phyloP scores from a whole-genome alignment of 2,113 vertebrate species.

The Diadophis punctatus region DNA sequence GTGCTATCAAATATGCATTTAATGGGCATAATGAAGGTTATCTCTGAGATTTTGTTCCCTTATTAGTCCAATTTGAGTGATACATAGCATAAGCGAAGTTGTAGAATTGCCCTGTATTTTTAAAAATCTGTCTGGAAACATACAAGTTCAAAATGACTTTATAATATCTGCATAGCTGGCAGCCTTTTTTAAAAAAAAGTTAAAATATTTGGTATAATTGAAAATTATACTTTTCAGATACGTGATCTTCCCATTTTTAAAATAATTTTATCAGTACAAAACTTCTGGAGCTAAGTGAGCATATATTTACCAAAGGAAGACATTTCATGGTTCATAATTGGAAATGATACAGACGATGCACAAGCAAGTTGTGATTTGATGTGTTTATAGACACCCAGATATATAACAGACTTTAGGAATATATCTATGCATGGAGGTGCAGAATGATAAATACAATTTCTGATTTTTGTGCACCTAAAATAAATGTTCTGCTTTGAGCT shows the following conservation, averaged over 20 bases:
- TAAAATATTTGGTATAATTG: conserved; percentile 66
- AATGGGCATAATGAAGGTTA: conserved; percentile 41
- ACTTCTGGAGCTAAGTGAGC: conserved; percentile 58
- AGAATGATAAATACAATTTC: conserved; percentile 58
- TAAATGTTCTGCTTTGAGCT: conserved; percentile 48
- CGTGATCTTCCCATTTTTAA: conserved; percentile 57
- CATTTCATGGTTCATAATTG: conserved; percentile 55
- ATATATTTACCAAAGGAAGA: conserved; percentile 74
- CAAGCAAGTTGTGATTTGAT: conserved; percentile 65
- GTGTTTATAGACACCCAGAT: conserved; percentile 58
- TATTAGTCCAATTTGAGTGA: not conserved
- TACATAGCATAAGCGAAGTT: not conserved
- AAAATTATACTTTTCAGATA: conserved; percentile 60
- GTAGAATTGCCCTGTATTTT: conserved; percentile 33
- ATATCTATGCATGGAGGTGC: conserved; percentile 65
- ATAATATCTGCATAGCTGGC: conserved; percentile 54
- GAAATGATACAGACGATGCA: conserved; percentile 61
- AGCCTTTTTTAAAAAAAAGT: conserved; percentile 56
- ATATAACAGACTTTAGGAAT: conserved; percentile 53
- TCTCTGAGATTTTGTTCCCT: not conserved
- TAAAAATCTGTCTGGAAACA: conserved; percentile 65
- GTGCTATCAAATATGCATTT: conserved; percentile 49
- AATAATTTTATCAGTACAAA: conserved; percentile 41
- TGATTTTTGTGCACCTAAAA: conserved; percentile 57
- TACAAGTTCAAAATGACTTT: conserved; percentile 63